Conservation (phyloP, 2,888 invertebrate genomes). For the Dryomyza anilis region DNA sequence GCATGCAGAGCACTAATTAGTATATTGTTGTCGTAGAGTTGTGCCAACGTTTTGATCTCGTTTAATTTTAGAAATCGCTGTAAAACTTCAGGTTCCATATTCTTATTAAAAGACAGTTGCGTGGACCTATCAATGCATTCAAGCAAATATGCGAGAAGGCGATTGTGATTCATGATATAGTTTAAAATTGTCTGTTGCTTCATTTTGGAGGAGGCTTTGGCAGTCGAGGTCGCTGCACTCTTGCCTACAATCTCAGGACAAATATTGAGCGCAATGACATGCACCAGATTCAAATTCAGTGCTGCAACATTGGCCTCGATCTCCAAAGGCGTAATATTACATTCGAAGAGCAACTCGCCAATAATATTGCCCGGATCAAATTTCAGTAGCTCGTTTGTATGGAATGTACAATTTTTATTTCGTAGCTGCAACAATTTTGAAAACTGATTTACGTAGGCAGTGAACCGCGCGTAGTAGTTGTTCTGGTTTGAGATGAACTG, state of each 20-base stretch:
- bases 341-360: constrained; percentile 71
- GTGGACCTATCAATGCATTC: constrained; percentile 40
- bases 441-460: constrained; percentile 52
- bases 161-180: constrained; percentile 55
- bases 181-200: constrained; percentile 53
- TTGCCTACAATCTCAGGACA: constrained; percentile 64
- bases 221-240: constrained; percentile 1
- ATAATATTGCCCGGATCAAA: constrained; percentile 66
- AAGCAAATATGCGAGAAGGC: constrained; percentile 50
- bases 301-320: constrained; percentile 73
- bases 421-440: constrained; percentile 58
- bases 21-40: constrained; percentile 44
- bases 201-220: constrained; percentile 34
- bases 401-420: constrained; percentile 47
- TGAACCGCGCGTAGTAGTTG: constrained; percentile 56
- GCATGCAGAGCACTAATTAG: constrained; percentile 49
- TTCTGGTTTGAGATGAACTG: constrained; percentile 53
- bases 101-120: constrained; percentile 4
- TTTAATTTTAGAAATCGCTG: constrained; percentile 42
- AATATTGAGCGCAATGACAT: constrained; percentile 74
- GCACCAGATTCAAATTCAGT: constrained; percentile 74
- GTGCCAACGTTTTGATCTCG: constrained; percentile 42
- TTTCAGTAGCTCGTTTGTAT: constrained; percentile 49
- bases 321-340: constrained; percentile 69
- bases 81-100: constrained; percentile 44